phyloP scores from a whole-genome alignment of 2,797 vertebrate genomes.

The Lacerta viridis region DNA sequence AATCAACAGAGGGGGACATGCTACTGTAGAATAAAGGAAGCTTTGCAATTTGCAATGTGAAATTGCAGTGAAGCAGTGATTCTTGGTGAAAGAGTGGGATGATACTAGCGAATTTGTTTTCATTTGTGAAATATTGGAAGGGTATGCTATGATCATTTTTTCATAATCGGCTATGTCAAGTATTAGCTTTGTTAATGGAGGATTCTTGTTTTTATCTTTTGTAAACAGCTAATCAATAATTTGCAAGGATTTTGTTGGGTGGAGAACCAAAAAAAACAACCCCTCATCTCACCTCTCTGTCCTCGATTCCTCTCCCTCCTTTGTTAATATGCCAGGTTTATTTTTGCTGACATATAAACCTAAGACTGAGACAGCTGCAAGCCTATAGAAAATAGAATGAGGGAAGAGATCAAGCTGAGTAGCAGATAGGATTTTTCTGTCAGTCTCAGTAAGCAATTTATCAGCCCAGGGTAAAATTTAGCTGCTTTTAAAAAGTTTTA shows the following conservation, averaged over 20 bases:
- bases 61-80: not conserved
- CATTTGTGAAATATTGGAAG: not conserved
- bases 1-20: not conserved
- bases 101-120: not conserved
- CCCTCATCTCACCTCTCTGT: slow-evolving; percentile 31
- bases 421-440: slow-evolving; percentile 52
- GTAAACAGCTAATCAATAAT: not conserved
- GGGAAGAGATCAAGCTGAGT: slow-evolving; percentile 60
- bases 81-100: not conserved
- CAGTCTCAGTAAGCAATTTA: slow-evolving; percentile 54
- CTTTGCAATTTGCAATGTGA: not conserved
- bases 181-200: slow-evolving; percentile 51
- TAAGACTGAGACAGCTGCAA: slow-evolving; percentile 42
- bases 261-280: not conserved
- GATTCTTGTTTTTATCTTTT: slow-evolving; percentile 40
- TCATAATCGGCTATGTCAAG: slow-evolving; percentile 27
- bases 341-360: slow-evolving; percentile 47
- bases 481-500: slow-evolving; percentile 46
- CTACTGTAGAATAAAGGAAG: not conserved
- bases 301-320: slow-evolving; percentile 6
- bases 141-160: not conserved
- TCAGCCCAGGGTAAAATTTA: slow-evolving; percentile 47
- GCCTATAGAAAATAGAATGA: slow-evolving; percentile 49
- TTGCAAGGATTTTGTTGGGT: not conserved
- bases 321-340: slow-evolving; percentile 48